phyloP scores from a whole-genome alignment of 2,888 invertebrate species.

The Zhuqinia jingwanae region DNA sequence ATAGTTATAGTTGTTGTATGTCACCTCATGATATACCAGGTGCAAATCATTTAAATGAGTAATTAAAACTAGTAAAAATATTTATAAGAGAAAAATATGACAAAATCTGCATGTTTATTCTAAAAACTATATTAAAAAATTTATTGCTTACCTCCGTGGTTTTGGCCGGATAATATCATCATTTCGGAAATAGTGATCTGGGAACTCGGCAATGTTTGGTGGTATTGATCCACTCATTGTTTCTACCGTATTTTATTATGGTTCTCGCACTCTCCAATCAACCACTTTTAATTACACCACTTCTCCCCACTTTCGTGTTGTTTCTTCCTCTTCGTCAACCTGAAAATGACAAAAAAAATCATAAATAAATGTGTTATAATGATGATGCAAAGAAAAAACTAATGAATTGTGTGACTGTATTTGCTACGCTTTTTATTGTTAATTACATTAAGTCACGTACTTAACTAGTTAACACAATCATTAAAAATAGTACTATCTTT shows the following conservation, averaged over 20 bases:
- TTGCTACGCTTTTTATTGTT: neutral
- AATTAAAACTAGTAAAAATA: neutral
- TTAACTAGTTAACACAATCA: neutral
- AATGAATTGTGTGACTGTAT: neutral
- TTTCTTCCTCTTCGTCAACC: neutral
- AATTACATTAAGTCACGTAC: constrained; percentile 26
- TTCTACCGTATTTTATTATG: no score
- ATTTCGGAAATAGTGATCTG: constrained; percentile 78
- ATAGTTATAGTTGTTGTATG: no score
- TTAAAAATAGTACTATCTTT: neutral
- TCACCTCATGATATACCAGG: no score
- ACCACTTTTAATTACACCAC: constrained; percentile 34
- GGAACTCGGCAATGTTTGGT: constrained; percentile 77
- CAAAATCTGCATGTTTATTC: neutral
- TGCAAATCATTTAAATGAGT: no score
- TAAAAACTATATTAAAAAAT: neutral
- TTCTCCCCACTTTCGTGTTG: neutral
- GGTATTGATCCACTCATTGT: constrained; percentile 70
- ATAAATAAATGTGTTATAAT: no score
- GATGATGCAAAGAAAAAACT: neutral
- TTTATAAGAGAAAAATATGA: constrained; percentile 17
- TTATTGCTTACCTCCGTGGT: constrained; percentile 75
- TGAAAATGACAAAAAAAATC: neutral
- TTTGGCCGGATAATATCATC: constrained; percentile 79
- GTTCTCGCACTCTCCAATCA: neutral